Conservation (phyloP, 2,888 invertebrate genomes). For the Onchidella celtica region DNA sequence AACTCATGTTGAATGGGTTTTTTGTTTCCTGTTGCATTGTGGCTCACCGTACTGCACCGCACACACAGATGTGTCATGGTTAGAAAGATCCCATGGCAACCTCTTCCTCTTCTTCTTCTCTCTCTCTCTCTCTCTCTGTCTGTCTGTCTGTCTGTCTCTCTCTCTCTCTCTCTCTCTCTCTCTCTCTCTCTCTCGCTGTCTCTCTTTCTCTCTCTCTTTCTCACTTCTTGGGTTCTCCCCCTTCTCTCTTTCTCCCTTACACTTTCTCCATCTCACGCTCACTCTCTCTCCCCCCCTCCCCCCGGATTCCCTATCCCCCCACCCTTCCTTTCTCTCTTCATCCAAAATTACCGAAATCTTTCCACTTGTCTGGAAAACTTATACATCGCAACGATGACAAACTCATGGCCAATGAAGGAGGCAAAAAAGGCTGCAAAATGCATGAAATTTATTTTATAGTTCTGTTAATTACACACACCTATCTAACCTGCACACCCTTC, state of each 20-base stretch:
- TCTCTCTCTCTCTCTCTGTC: not conserved
- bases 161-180: not conserved
- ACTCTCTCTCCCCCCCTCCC: not conserved
- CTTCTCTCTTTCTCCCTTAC: not conserved
- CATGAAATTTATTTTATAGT: too few relatives aligned
- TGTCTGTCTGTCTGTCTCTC: not conserved
- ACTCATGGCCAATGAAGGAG: too few relatives aligned
- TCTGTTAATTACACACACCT: too few relatives aligned
- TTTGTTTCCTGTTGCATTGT: too few relatives aligned
- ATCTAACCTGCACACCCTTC: too few relatives aligned
- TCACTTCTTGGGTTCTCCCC: not conserved
- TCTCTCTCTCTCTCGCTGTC: not conserved
- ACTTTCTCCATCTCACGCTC: not conserved
- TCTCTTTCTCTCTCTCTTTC: not conserved
- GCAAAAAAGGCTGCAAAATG: too few relatives aligned
- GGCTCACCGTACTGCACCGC: too few relatives aligned
- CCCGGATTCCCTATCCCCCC: not conserved
- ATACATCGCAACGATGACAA: too few relatives aligned
- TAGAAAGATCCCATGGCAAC: too few relatives aligned
- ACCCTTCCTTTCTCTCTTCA: not conserved
- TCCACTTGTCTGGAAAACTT: too few relatives aligned
- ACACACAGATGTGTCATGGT: too few relatives aligned
- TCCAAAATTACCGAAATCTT: too few relatives aligned
- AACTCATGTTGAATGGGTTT: not conserved
- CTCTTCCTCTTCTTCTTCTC: not conserved